Conservation (phyloP, 2,797 vertebrate species). For the Margarornis squamiger region DNA sequence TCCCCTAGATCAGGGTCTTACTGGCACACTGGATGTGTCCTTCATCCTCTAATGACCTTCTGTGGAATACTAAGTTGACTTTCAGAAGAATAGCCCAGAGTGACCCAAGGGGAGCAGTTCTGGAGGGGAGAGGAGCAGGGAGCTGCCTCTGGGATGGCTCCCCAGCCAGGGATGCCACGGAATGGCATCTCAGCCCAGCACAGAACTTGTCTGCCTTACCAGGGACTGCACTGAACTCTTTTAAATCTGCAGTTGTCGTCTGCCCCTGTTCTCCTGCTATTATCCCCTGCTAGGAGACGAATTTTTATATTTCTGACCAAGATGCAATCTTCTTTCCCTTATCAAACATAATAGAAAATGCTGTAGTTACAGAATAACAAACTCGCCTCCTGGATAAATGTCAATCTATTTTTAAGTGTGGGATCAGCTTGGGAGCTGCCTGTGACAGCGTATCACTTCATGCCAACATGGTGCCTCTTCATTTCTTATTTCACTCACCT, state of each 20-base stretch:
- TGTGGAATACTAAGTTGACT: background rate
- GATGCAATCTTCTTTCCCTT: slow-evolving; percentile 71
- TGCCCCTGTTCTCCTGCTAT: slow-evolving; percentile 54
- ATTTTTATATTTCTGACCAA: slow-evolving; percentile 69
- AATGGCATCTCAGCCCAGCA: background rate
- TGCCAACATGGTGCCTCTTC: background rate
- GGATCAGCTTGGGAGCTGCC: slow-evolving; percentile 34
- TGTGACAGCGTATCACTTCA: background rate
- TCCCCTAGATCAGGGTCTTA: background rate
- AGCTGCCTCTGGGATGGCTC: background rate
- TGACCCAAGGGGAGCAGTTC: background rate
- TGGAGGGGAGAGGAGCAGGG: background rate
- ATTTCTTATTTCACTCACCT: background rate
- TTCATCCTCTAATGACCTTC: background rate
- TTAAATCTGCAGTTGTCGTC: slow-evolving; percentile 28
- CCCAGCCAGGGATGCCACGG: background rate
- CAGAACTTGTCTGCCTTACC: background rate
- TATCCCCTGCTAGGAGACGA: slow-evolving; percentile 60
- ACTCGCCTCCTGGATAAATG: slow-evolving; percentile 56
- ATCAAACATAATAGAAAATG: slow-evolving; percentile 68
- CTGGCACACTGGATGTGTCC: too few species aligned
- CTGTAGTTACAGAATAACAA: slow-evolving; percentile 69
- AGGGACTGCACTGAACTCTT: background rate
- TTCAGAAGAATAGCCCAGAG: background rate
- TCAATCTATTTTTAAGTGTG: slow-evolving; percentile 69